Percentiles rank a stretch among this genome's conserved stretches.
Evolutionary conservation across 2,888 invertebrate genomes (phyloP).

Genomic region (Perdita meconis): DNA sequence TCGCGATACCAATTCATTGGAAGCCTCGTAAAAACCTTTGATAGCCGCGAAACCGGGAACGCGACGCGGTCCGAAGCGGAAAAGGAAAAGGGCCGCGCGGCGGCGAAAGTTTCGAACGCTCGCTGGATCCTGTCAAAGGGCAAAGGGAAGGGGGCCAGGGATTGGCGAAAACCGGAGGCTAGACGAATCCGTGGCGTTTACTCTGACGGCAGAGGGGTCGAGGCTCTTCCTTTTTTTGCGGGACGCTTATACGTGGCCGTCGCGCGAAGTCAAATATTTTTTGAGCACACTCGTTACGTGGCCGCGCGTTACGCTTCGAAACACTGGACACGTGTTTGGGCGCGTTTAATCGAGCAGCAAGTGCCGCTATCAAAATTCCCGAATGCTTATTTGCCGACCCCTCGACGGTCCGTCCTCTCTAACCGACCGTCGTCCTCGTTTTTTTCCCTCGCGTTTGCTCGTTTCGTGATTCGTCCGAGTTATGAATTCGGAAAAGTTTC

Average conservation of each 20-base stretch:
- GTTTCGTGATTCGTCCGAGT: too few relatives aligned
- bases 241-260: constrained; percentile 22
- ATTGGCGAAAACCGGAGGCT: constrained; percentile 33
- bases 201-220: constrained; percentile 34
- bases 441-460: too few relatives aligned
- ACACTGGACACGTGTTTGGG: constrained; percentile 33
- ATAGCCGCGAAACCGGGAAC: constrained; percentile 16
- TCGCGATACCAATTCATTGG: constrained; percentile 26
- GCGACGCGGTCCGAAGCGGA: not conserved
- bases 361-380: constrained; percentile 14
- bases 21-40: not conserved
- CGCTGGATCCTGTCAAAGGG: not conserved
- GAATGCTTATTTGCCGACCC: constrained; percentile 24
- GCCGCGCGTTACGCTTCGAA: constrained; percentile 35
- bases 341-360: constrained; percentile 34
- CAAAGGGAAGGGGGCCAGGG: not conserved
- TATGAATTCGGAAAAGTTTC: too few relatives aligned
- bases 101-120: constrained; percentile 22
- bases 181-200: constrained; percentile 59
- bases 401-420: not conserved
- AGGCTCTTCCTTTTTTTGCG: constrained; percentile 30
- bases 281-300: constrained; percentile 64
- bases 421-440: too few relatives aligned
- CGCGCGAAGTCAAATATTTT: constrained; percentile 63
- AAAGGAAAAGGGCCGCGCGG: not conserved